Evolutionary conservation across 92 coral and sea anemone species (phyloP).

Genomic region (Porites divaricata): DNA sequence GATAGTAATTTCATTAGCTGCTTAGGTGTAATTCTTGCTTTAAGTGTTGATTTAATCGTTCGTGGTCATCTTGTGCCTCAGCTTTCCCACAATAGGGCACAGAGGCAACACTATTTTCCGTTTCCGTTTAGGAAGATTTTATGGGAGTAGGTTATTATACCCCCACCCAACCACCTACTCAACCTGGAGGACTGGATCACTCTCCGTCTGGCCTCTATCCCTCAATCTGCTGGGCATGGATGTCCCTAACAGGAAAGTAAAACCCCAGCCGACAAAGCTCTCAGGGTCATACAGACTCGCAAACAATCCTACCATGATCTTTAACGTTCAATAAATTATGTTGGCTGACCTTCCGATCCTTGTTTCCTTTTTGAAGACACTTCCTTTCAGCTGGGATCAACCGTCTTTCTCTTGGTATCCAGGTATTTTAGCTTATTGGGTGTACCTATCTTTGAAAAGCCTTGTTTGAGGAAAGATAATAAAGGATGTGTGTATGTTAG

Average conservation of each 20-base stretch:
- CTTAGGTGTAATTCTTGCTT: too few species aligned
- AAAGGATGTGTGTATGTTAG: too few species aligned
- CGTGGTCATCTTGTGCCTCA: too few species aligned
- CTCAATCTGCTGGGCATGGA: conserved; percentile 23
- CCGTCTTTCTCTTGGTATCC: conserved; percentile 87
- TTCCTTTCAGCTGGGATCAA: conserved; percentile 77
- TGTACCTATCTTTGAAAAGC: background rate
- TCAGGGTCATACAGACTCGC: conserved; percentile 1
- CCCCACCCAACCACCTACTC: background rate
- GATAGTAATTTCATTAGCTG: too few species aligned
- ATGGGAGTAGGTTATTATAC: background rate
- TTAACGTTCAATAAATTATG: too few species aligned
- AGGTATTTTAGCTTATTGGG: conserved; percentile 39
- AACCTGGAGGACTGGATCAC: background rate
- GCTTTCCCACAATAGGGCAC: too few species aligned
- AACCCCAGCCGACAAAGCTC: conserved; percentile 15
- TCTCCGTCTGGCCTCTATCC: conserved; percentile 9
- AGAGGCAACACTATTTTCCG: too few species aligned
- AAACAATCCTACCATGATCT: conserved; percentile 19
- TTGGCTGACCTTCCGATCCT: background rate
- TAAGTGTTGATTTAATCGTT: too few species aligned
- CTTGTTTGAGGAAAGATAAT: too few species aligned
- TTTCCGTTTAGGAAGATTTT: background rate
- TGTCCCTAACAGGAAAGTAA: background rate
- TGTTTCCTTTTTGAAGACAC: conserved; percentile 32